Conservation (phyloP, 2,888 invertebrate genomes). For the Pharmacophagus antenor region DNA sequence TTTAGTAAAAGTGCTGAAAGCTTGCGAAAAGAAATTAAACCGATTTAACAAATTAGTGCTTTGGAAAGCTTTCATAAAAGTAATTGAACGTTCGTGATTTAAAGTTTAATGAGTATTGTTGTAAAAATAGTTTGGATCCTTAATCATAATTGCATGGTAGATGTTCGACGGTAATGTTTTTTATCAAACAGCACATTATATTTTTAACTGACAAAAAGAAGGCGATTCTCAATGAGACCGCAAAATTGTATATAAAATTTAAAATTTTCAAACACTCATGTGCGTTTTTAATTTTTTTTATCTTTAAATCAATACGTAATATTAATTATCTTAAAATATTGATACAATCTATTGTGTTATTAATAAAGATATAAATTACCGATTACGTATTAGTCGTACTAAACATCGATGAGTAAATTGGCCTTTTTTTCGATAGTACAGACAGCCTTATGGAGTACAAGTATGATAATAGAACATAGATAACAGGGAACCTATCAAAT, state of each 20-base stretch:
- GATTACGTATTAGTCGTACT: not conserved
- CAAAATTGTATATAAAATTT: not conserved
- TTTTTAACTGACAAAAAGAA: no score
- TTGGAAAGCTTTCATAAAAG: not conserved
- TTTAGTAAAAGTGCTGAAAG: constrained; percentile 1
- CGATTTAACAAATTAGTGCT: not conserved
- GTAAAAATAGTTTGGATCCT: no score
- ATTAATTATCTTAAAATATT: not conserved
- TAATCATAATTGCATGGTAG: no score
- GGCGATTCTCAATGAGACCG: no score
- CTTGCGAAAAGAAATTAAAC: not conserved
- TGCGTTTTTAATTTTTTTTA: no score
- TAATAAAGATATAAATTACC: not conserved
- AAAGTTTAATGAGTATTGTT: no score
- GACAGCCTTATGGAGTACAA: constrained; percentile 6
- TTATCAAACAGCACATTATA: no score
- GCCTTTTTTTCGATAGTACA: not conserved
- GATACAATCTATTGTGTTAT: not conserved
- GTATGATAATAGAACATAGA: constrained; percentile 20
- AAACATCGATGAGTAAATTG: not conserved
- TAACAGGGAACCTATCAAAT: constrained; percentile 26
- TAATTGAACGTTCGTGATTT: no score
- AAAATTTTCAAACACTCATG: not conserved
- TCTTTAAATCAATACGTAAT: no score
- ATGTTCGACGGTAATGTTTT: no score